Evolutionary conservation across 1,140 invertebrate genomes (phyloP).

Genomic region (Anastrepha obliqua): DNA sequence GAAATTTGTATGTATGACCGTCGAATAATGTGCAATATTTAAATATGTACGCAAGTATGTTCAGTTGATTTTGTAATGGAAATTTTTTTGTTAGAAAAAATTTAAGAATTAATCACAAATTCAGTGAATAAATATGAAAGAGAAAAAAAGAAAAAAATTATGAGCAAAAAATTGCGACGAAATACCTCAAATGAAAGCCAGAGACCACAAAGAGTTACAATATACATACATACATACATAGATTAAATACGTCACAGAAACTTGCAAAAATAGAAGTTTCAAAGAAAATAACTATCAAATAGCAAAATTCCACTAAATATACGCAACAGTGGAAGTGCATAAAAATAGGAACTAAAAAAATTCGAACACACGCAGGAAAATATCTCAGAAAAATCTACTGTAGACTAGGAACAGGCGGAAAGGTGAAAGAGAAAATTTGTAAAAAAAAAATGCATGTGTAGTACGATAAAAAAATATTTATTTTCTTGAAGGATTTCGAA

Average conservation of each 20-base stretch:
- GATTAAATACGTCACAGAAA: not conserved
- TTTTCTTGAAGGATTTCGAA: no score
- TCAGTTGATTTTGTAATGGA: not conserved
- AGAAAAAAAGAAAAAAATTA: not conserved
- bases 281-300: no score
- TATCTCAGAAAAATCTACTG: no score
- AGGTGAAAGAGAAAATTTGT: no score
- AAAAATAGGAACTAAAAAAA: no score
- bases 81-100: not conserved
- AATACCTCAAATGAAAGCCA: conserved; percentile 26
- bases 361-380: no score
- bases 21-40: conserved; percentile 14
- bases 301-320: no score
- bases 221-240: not conserved
- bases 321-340: no score
- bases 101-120: no score
- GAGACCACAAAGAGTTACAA: conserved; percentile 35
- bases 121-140: not conserved
- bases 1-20: not conserved
- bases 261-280: not conserved
- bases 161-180: not conserved
- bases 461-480: no score
- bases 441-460: no score
- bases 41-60: not conserved
- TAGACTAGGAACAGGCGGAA: no score